phyloP scores from a whole-genome alignment of 2,113 vertebrate genomes.

The Piaya cayana region DNA sequence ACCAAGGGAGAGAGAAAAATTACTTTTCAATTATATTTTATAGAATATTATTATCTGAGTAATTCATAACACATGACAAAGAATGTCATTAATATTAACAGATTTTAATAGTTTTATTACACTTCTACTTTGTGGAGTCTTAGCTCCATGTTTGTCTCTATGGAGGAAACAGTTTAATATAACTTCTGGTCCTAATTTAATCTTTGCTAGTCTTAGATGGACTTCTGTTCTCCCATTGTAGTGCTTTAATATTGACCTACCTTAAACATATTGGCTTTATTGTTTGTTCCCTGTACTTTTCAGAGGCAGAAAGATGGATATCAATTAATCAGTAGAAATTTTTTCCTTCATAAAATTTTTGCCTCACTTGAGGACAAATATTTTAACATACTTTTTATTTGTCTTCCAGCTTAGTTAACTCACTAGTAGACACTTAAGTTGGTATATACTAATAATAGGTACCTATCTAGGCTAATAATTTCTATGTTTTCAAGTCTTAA shows the following conservation, averaged over 20 bases:
- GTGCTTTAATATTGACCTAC: not conserved
- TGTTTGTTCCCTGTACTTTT: slow-evolving; percentile 7
- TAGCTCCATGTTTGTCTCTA: not conserved
- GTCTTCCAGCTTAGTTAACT: not conserved
- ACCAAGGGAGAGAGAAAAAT: not conserved
- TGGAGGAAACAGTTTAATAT: not conserved
- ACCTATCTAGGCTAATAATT: not conserved
- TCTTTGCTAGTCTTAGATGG: not conserved
- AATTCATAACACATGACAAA: not conserved
- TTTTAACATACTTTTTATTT: not conserved
- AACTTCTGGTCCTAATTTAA: not conserved
- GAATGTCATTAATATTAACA: not conserved
- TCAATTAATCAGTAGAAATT: slow-evolving; percentile 17
- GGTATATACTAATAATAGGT: not conserved
- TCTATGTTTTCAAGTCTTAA: not conserved
- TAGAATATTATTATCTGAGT: not conserved
- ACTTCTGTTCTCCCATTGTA: not conserved
- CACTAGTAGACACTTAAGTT: too few species aligned
- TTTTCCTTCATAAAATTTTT: not conserved
- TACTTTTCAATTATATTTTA: not conserved
- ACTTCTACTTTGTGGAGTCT: not conserved
- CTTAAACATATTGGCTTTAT: not conserved
- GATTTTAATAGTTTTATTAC: not conserved
- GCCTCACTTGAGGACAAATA: not conserved
- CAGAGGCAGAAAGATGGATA: not conserved